phyloP scores from a whole-genome alignment of 2,888 invertebrate genomes.

The Perithous albicinctus region DNA sequence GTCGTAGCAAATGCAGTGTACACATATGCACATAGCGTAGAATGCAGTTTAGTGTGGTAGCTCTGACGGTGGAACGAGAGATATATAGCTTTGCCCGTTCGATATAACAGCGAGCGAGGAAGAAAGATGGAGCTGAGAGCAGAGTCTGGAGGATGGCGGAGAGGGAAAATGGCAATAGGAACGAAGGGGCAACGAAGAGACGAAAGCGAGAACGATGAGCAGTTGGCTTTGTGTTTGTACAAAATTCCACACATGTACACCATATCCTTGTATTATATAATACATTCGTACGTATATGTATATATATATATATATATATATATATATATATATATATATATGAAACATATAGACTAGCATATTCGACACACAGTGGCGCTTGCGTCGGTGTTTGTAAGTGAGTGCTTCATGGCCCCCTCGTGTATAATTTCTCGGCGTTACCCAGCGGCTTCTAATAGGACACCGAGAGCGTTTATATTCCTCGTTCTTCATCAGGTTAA shows the following conservation, averaged over 20 bases:
- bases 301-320: slow-evolving; percentile 12
- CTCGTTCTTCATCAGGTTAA: slow-evolving; percentile 1
- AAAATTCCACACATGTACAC: slow-evolving; percentile 18
- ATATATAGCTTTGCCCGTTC: slow-evolving; percentile 52
- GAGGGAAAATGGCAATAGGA: slow-evolving; percentile 27
- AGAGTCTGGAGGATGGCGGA: slow-evolving; percentile 37
- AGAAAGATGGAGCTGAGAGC: slow-evolving; percentile 40
- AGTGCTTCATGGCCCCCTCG: slow-evolving; percentile 9
- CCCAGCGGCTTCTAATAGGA: slow-evolving; percentile 52
- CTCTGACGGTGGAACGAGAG: slow-evolving; percentile 36
- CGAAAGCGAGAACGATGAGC: slow-evolving; percentile 47
- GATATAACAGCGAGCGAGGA: slow-evolving; percentile 57
- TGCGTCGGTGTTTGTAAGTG: slow-evolving; percentile 14
- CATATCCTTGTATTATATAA: slow-evolving; percentile 1
- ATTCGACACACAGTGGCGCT: slow-evolving; percentile 10
- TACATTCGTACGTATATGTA: background rate
- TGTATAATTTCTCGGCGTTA: slow-evolving; percentile 59
- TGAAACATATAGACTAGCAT: slow-evolving; percentile 18
- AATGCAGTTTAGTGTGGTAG: slow-evolving; percentile 16
- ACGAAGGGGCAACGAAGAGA: slow-evolving; percentile 2
- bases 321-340: slow-evolving; percentile 1
- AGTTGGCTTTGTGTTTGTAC: slow-evolving; percentile 27
- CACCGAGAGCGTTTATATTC: slow-evolving; percentile 17
- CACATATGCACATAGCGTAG: background rate
- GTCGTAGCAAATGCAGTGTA: slow-evolving; percentile 4